Conservation (phyloP, 2,888 invertebrate species). For the Cyclophora punctaria region DNA sequence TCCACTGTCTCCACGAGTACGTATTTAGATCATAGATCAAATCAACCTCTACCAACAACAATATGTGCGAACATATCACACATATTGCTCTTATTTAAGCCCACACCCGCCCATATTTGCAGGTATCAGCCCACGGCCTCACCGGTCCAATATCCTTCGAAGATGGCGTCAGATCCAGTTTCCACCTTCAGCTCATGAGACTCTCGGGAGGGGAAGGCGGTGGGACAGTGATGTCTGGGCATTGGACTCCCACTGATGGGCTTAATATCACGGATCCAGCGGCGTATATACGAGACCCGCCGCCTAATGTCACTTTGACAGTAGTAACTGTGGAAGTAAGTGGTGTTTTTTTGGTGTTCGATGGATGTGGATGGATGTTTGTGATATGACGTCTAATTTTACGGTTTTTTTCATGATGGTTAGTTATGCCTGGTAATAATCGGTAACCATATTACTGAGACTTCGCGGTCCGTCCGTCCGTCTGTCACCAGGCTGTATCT, state of each 20-base stretch:
- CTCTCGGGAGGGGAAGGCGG: conserved; percentile 81
- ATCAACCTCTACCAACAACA: no score
- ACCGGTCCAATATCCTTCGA: conserved; percentile 92
- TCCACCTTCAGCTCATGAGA: conserved; percentile 89
- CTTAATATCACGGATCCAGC: conserved; percentile 89
- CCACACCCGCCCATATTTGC: conserved; percentile 20
- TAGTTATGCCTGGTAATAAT: no score
- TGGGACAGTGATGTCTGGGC: conserved; percentile 83
- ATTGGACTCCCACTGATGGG: conserved; percentile 84
- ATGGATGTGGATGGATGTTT: background rate
- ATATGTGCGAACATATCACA: no score
- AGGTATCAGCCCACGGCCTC: conserved; percentile 89
- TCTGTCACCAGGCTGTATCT: no score
- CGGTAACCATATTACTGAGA: no score
- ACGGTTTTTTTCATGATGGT: no score
- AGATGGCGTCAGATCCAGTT: conserved; percentile 87
- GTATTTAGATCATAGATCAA: no score
- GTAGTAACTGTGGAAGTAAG: conserved; percentile 92
- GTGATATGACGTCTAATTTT: no score
- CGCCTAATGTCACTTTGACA: conserved; percentile 89
- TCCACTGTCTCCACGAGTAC: no score
- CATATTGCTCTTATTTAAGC: no score
- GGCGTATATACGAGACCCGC: conserved; percentile 88
- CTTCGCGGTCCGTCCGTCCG: no score
- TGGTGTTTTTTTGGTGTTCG: background rate